Evolutionary conservation across 2,797 vertebrate genomes (phyloP).

Genomic region (Amniataba percoides): DNA sequence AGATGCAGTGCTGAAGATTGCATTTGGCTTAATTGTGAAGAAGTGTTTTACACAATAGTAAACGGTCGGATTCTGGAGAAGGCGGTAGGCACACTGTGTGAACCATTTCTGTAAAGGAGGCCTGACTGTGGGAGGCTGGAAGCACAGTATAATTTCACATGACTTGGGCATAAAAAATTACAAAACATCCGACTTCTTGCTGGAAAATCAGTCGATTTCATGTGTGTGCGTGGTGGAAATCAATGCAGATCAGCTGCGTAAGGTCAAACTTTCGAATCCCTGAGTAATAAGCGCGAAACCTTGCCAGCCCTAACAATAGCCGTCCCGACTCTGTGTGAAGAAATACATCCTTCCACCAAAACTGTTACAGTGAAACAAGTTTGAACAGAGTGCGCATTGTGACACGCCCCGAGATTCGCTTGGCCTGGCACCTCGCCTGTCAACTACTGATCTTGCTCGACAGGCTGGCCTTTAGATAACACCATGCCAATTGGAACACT

Average conservation of each 20-base stretch:
- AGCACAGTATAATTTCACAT: constrained; percentile 45
- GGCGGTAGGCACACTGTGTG: constrained; percentile 35
- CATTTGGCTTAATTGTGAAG: constrained; percentile 64
- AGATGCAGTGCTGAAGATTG: constrained; percentile 69
- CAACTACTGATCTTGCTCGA: constrained; percentile 71
- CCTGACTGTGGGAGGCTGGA: constrained; percentile 47
- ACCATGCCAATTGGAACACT: constrained; percentile 48
- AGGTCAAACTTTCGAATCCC: constrained; percentile 24
- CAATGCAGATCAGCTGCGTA: constrained; percentile 15
- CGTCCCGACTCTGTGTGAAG: neutral
- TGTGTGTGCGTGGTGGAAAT: constrained; percentile 8
- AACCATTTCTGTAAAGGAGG: constrained; percentile 47
- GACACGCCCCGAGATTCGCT: constrained; percentile 76
- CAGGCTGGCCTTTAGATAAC: constrained; percentile 71
- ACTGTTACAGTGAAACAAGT: constrained; percentile 71
- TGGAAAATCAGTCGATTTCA: constrained; percentile 7
- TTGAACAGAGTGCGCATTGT: constrained; percentile 60
- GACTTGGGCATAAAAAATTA: constrained; percentile 54
- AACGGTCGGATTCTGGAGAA: constrained; percentile 56
- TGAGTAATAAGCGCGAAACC: constrained; percentile 36
- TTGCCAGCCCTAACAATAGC: constrained; percentile 19
- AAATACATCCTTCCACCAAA: constrained; percentile 37
- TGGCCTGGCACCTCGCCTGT: constrained; percentile 65
- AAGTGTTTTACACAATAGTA: constrained; percentile 69
- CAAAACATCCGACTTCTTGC: constrained; percentile 2